These are phyloP conservation scores for Drosophila ochracea DNA, from an alignment of 2,888 invertebrate genomes.

Conservation along the genomic window DNA sequence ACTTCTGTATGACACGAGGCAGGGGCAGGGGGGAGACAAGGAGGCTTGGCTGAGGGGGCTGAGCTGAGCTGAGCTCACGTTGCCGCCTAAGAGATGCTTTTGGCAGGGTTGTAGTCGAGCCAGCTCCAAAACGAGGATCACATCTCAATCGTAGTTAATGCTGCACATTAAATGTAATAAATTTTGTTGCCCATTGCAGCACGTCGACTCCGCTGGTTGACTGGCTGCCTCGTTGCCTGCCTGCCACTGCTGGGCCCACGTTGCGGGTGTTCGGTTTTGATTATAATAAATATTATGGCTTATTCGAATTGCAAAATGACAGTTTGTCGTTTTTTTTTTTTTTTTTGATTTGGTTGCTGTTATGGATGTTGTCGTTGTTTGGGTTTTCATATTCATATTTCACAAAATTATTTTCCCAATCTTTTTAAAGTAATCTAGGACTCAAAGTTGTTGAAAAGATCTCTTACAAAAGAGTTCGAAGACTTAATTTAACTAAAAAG, in stretches of 20 bases:
- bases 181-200: constrained; percentile 67
- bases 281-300: constrained; percentile 73
- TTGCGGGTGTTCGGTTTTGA: constrained; percentile 78
- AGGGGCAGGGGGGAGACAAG: background rate
- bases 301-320: constrained; percentile 70
- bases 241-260: constrained; percentile 42
- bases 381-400: constrained; percentile 14
- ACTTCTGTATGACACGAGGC: constrained; percentile 17
- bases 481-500: background rate
- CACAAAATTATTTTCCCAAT: constrained; percentile 38
- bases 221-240: constrained; percentile 26
- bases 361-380: constrained; percentile 3
- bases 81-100: constrained; percentile 21
- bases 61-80: constrained; percentile 31
- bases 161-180: constrained; percentile 78
- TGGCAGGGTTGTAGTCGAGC: constrained; percentile 19
- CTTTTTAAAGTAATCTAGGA: constrained; percentile 13
- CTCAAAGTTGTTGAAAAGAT: constrained; percentile 1
- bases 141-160: constrained; percentile 75
- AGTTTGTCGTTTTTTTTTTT: constrained; percentile 21
- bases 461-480: background rate
- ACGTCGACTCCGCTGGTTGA: constrained; percentile 33
- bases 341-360: constrained; percentile 12
- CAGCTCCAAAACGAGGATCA: constrained; percentile 65
- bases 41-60: background rate